Conservation (phyloP, 2,888 invertebrate genomes). For the Phasia obesa region DNA sequence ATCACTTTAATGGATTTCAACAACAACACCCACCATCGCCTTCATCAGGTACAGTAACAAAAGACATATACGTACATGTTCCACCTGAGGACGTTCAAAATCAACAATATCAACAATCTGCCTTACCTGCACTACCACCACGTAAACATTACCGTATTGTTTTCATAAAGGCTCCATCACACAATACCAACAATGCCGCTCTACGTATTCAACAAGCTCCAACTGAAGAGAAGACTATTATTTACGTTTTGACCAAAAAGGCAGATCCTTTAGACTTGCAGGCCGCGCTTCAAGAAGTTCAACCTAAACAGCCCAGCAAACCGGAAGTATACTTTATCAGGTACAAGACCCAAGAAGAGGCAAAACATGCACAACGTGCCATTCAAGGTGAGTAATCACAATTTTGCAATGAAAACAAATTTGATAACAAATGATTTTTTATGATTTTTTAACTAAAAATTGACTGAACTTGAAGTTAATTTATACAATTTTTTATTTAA, state of each 20-base stretch:
- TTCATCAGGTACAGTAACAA: conserved; percentile 76
- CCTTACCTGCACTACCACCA: conserved; percentile 71
- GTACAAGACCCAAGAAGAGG: conserved; percentile 82
- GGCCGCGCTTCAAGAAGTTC: conserved; percentile 77
- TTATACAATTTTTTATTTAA: not conserved
- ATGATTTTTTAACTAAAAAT: not conserved
- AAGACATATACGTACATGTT: conserved; percentile 82
- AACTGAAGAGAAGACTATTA: conserved; percentile 81
- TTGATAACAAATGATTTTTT: not conserved
- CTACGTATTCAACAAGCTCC: conserved; percentile 77
- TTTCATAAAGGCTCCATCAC: conserved; percentile 81
- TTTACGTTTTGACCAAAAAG: conserved; percentile 81
- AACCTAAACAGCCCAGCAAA: conserved; percentile 79
- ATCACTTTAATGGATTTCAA: conserved; percentile 64
- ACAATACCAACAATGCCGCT: conserved; percentile 73
- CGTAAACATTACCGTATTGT: conserved; percentile 82
- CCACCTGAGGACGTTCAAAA: conserved; percentile 80
- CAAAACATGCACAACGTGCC: conserved; percentile 80
- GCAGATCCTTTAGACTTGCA: conserved; percentile 79
- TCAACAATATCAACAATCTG: conserved; percentile 68
- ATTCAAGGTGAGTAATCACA: conserved; percentile 79
- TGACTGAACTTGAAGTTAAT: not conserved
- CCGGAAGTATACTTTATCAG: conserved; percentile 82
- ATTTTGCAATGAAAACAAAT: not conserved
- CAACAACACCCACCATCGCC: conserved; percentile 64